Evolutionary conservation across 64 coral and sea anemone species (phyloP), one percentile per base, ranked within the genome.

Genomic region (Montipora sp.): DNA sequence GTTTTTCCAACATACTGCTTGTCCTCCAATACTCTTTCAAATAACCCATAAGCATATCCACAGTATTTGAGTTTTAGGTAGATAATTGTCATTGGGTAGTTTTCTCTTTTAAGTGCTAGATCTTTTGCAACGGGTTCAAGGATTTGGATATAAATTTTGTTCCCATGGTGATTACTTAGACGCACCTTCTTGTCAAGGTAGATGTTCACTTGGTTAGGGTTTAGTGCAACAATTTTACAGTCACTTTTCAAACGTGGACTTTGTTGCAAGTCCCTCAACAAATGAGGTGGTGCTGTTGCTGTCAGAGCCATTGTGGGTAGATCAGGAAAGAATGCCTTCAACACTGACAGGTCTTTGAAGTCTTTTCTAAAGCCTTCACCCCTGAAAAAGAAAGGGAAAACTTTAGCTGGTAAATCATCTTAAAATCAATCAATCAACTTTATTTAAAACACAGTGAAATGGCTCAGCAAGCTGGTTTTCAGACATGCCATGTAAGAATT

Each of bases 81-180:
- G 2, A 94, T 89, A 16, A 94, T 94, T 51, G 93, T 94, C 93
- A 94, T 94, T 73, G 93, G 93, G 58, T 90, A 94, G 0, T 65
- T 90, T 79, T 94, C 93, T 65, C 87, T 3, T 48, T 92, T 49
- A 27, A 83, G 11, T 8, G 51, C 48, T 45, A 92, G 53, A 7
- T 92, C 80, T 27, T 92, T 75, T 84, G 90, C 90, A 84, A 92
- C 85, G 73, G 90, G 90, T 16, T 73, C 9, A 21, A 89, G 13
- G 55, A 84, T 92, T 15, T 24, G n/a, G 51, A 57, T 36, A 84
- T 92, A 84, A 21, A 75, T 89, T 63, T 78, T 53, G 5, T 44
- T 19, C 53, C 20, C 75, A 45, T 78, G 72, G 73, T 77, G 48
- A n/a, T 92, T 76, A 23, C 79, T 83, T 15, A 45, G 21, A 9